Percentiles rank a stretch among this genome's conserved stretches.
Evolutionary conservation across 2,113 vertebrate species (phyloP).

Genomic region (Amazona vittata): DNA sequence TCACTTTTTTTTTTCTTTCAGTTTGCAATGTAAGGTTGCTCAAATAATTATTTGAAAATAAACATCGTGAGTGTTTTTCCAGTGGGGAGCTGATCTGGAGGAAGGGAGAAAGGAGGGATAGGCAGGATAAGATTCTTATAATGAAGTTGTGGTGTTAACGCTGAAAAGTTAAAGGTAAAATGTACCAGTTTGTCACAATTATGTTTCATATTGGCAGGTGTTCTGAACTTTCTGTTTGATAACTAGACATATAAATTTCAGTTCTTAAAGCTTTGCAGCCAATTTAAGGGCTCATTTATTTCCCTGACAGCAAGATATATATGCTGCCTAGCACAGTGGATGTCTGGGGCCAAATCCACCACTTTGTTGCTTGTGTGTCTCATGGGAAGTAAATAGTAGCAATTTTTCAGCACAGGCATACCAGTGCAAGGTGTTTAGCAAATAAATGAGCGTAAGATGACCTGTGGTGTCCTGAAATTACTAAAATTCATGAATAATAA

Average conservation of each 20-base stretch:
- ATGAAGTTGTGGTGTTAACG: slow-evolving; percentile 66
- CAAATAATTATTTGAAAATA: neutral
- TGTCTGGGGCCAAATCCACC: slow-evolving; percentile 81
- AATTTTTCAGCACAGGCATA: slow-evolving; percentile 81
- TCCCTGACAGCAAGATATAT: slow-evolving; percentile 86
- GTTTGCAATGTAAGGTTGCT: neutral
- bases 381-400: slow-evolving; percentile 79
- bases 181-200: slow-evolving; percentile 87
- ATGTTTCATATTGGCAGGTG: slow-evolving; percentile 83
- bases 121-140: neutral
- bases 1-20: neutral
- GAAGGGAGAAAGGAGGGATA: neutral
- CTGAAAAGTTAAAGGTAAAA: slow-evolving; percentile 81
- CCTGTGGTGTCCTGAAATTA: slow-evolving; percentile 83
- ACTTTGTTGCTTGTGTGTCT: slow-evolving; percentile 79
- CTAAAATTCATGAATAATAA: slow-evolving; percentile 84
- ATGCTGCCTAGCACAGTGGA: slow-evolving; percentile 73
- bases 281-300: slow-evolving; percentile 89
- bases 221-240: slow-evolving; percentile 88
- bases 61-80: neutral
- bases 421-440: slow-evolving; percentile 79
- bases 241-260: slow-evolving; percentile 89
- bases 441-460: slow-evolving; percentile 83
- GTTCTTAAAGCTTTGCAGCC: slow-evolving; percentile 84
- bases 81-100: neutral